Base-by-base conservation (phyloP, 2,888 invertebrate genomes). In the Drosophila barbarae region DNA sequence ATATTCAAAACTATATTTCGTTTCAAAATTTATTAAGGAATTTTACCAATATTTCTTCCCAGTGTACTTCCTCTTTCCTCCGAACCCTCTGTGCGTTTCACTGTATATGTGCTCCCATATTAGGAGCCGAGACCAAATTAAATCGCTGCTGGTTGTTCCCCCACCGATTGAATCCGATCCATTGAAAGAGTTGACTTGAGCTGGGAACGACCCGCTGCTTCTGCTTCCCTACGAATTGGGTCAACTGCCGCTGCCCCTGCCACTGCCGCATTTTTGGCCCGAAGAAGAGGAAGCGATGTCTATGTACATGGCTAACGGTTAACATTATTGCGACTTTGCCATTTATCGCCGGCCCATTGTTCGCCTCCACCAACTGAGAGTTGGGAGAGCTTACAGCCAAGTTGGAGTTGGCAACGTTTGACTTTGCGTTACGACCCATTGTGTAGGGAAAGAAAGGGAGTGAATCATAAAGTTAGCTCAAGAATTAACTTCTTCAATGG, bases 381-480 rank as follows among this genome's bases (percentile, higher is more conserved):
- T 61, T 36, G 35, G 15, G n/a, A 10, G 38, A 21, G 44, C 52
- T 46, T 32, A 23, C 12, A 30, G 59, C 44, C 38, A 26, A 38
- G 36, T 32, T 32, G 30, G 15, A 39, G 55, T 26, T 26, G 26
- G 3, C 26, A 26, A 7, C 26, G 7, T 26, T 39, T 57, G 57
- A 72, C 60, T 79, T 83, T 70, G 74, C 66, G 74, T 82, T 78
- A 84, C 84, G 84, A 81, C 71, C 76, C 81, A 81, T 69, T 84
- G 76, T 34, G 28, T 8, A 35, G 38, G 8, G 18, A 18, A 26
- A 23, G 36, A 34, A 34, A n/a, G 18, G 21, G 21, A 34, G 26
- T 18, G 51, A 58, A 35, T 44, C 59, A 30, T 5, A 30, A 23
- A 60, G 30, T 21, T 28, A 44, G 8, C 18, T 41, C 32, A 13